Percentiles rank a stretch among this genome's conserved stretches.
These are phyloP conservation scores for Empis livida DNA, from an alignment of 2,888 invertebrate genomes.

Conservation along the genomic window DNA sequence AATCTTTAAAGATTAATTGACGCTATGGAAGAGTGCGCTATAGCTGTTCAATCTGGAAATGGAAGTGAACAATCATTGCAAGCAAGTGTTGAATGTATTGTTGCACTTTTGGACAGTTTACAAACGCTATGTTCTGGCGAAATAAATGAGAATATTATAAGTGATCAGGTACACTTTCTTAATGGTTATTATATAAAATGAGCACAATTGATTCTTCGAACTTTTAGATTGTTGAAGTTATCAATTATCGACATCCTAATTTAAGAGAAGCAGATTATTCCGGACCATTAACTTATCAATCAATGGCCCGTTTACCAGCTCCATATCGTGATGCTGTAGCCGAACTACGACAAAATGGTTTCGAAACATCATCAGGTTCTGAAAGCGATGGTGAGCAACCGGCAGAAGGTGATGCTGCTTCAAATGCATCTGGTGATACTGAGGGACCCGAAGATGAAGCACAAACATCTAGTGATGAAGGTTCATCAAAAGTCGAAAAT, in stretches of 20 bases:
- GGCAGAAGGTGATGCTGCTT: constrained; percentile 52
- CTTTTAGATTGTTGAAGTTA: constrained; percentile 37
- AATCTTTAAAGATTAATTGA: constrained; percentile 64
- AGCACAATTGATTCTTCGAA: background rate
- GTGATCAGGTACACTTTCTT: constrained; percentile 23
- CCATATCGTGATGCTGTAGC: constrained; percentile 66
- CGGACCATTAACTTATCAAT: constrained; percentile 75
- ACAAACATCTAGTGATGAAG: constrained; percentile 39
- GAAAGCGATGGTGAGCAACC: constrained; percentile 56
- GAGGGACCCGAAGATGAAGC: constrained; percentile 59
- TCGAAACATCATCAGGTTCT: constrained; percentile 43
- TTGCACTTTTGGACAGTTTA: constrained; percentile 67
- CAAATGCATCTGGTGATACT: constrained; percentile 56
- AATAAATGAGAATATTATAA: constrained; percentile 43
- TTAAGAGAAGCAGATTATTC: constrained; percentile 67
- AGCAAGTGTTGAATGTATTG: constrained; percentile 71
- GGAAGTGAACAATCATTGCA: constrained; percentile 62
- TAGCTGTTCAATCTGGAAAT: constrained; percentile 48
- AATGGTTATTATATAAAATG: background rate
- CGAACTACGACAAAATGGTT: constrained; percentile 49
- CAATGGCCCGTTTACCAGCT: constrained; percentile 67
- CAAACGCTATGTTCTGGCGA: constrained; percentile 72
- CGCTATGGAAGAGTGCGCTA: constrained; percentile 85
- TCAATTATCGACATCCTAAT: constrained; percentile 51
- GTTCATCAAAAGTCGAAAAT: constrained; percentile 32